Evolutionary conservation across 2,113 vertebrate species (phyloP).

Genomic region (Steatornis caripensis): DNA sequence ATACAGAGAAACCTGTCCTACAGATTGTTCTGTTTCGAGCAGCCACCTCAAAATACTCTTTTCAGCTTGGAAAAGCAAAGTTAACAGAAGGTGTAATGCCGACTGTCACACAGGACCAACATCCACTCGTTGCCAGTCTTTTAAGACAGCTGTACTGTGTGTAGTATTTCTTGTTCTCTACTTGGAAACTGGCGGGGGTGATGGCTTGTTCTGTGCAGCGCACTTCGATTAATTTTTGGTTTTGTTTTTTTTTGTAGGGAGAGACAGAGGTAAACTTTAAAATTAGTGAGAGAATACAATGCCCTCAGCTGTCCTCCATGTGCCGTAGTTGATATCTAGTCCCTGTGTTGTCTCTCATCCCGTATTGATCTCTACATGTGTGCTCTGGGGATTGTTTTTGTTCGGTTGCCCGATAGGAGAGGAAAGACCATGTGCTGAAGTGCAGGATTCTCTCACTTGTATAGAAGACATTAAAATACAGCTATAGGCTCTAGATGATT

Average conservation of each 20-base stretch:
- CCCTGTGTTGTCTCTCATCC: not conserved
- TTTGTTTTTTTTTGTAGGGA: not conserved
- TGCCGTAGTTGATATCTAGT: not conserved
- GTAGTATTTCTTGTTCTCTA: not conserved
- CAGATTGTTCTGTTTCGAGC: not conserved
- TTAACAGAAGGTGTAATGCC: not conserved
- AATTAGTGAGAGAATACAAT: not conserved
- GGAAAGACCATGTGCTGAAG: not conserved
- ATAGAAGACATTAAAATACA: not conserved
- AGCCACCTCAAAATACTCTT: not conserved
- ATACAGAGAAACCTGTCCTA: not conserved
- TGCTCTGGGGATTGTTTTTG: not conserved
- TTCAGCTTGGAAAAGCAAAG: not conserved
- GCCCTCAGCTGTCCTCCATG: not conserved
- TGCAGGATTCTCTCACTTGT: not conserved
- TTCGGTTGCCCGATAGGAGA: not conserved
- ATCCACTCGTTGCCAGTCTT: not conserved
- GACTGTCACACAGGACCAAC: not conserved
- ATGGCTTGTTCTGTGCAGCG: not conserved
- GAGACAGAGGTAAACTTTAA: not conserved
- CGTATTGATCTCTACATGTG: not conserved
- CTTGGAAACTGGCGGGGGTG: not conserved
- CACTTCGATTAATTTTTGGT: not conserved
- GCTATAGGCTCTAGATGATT: not conserved
- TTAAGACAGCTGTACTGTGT: not conserved